Base-by-base conservation (phyloP, 2,797 vertebrate species). In the Myotis pilosus region DNA sequence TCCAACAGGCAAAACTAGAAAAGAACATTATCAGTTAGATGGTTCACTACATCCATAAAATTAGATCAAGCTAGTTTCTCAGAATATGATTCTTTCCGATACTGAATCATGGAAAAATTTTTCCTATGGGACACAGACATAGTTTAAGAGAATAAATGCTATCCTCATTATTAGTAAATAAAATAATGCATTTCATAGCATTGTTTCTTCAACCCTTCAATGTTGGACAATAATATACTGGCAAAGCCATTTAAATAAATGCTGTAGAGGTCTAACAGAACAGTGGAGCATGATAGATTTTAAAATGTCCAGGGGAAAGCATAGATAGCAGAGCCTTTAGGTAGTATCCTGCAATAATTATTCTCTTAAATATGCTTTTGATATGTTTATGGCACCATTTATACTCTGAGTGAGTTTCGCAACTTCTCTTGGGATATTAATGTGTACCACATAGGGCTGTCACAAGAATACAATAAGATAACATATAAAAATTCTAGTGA, bases 381-480 rank as follows among this genome's bases (percentile, higher is more conserved):
- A 78, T 72, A 83, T 20, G 12, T 79, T 62, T 36, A 78, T 25
- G 44, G 28, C 13, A 49, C 13, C 49, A 88, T 25, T 33, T 33
- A 53, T 55, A 51, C 49, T 36, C 41, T 30, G 25, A 38, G 36
- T 68, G 30, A 60, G 36, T 49, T 85, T 47, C 25, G 55, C 20
- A 83, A 44, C 84, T 95, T 89, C 89, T 92, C 55, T 78, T 68
- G 86, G 53, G 57, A 41, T 91, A 49, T 78, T 62, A 47, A 8
- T 57, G 38, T 38, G 16, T 60, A 55, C 2, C 16, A 78, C 41
- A 74, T 2, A 25, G 25, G 38, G 44, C 22, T 49, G 4, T 81
- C 51, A 12, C 8, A 53, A 80, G 33, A 92, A 85, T 80, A 85
- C 72, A 95, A 71, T 20, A 71, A 76, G 75, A 86, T n/a, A 85